Conservation (phyloP, 2,113 vertebrate genomes). For the Lycaon pictus region DNA sequence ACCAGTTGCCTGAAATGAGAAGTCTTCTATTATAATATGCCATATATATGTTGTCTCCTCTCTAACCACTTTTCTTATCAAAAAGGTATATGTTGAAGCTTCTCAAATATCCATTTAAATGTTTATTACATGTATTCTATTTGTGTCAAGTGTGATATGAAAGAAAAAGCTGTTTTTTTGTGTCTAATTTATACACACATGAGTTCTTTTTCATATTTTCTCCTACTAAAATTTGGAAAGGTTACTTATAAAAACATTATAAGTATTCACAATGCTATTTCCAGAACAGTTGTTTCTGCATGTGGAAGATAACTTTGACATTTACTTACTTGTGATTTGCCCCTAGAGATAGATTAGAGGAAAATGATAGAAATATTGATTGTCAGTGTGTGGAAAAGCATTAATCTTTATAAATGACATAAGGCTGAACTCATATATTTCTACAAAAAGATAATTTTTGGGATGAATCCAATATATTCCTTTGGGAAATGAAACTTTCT, state of each 20-base stretch:
- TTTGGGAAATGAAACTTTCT: slow-evolving; percentile 46
- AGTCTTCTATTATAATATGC: not conserved
- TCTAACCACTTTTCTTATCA: slow-evolving; percentile 22
- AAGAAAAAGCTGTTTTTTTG: slow-evolving; percentile 10
- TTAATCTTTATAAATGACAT: slow-evolving; percentile 49
- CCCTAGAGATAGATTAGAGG: not conserved
- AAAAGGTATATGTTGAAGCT: not conserved
- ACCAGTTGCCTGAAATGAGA: not conserved
- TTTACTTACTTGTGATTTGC: slow-evolving; percentile 58
- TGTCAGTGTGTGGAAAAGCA: slow-evolving; percentile 9
- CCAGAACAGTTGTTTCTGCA: not conserved
- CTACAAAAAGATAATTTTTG: slow-evolving; percentile 5
- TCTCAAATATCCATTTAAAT: not conserved
- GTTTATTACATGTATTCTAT: slow-evolving; percentile 17
- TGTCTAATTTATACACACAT: not conserved
- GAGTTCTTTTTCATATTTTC: not conserved
- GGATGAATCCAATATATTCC: not conserved
- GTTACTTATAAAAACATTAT: not conserved
- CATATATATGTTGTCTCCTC: not conserved
- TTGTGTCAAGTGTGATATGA: slow-evolving; percentile 24
- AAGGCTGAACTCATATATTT: not conserved
- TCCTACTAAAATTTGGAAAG: slow-evolving; percentile 39
- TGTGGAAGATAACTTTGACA: slow-evolving; percentile 47
- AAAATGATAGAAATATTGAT: slow-evolving; percentile 44
- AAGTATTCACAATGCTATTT: slow-evolving; percentile 31